Base-by-base conservation (phyloP, 2,797 vertebrate genomes). In the Siniperca obscura region DNA sequence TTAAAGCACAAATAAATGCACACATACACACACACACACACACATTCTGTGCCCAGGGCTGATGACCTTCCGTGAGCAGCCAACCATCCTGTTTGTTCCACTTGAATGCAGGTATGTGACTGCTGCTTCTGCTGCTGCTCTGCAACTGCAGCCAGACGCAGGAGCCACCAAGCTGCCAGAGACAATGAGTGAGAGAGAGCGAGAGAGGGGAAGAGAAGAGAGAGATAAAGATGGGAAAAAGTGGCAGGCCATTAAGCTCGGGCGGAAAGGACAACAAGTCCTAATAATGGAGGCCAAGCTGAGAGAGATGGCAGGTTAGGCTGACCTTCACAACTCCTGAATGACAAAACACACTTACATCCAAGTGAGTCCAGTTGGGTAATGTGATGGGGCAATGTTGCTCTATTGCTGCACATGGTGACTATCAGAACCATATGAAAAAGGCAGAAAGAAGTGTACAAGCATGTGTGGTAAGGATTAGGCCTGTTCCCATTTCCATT, bases 71-170 rank as follows among this genome's bases (percentile, higher is more conserved):
- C 66, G 77, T 89, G 90, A 92, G 94, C 95, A 95, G 91, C 93
- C 94, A 93, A 94, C 94, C 94, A 91, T 94, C 92, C 88, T 84
- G 91, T 95, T 95, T 95, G 94, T 95, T 96, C 93, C 95, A 95
- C 93, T 94, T 93, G 94, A 94, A 88, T 87, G 93, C 95, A 94
- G 93, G 93, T 94, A 93, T 94, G 92, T 90, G 92, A 91, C 92
- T 92, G 90, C 89, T 84, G 88, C 90, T 89, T 90, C 92, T 91
- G 85, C 86, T 82, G 83, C 88, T 80, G 85, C 89, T 86, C 80
- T 83, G 86, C 90, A 88, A 93, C 91, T 89, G 87, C 90, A 91
- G 90, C 86, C 88, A 83, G 87, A 92, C 81, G 82, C 84, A 82
- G n/a, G n/a, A 86, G 89, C 87, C 92, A 90, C 86, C 82, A 74